Evolutionary conservation across 2,113 vertebrate species (phyloP).

Genomic region (Hucho hucho): DNA sequence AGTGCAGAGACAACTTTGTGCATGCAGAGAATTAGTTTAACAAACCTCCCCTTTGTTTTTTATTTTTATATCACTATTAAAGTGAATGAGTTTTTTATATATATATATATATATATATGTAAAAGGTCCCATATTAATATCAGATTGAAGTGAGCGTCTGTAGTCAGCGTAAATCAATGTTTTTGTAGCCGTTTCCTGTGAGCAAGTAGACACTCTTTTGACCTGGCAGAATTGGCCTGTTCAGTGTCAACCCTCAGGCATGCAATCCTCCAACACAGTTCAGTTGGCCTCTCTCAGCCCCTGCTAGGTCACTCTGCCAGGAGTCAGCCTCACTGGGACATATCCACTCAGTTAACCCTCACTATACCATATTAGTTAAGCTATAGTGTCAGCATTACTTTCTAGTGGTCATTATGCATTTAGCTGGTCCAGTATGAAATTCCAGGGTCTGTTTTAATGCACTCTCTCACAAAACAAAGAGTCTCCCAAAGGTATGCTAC

Average conservation of each 20-base stretch:
- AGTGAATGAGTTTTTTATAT: background rate
- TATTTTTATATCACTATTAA: background rate
- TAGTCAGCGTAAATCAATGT: background rate
- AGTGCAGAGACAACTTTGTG: background rate
- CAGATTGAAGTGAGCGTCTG: background rate
- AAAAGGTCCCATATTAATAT: background rate
- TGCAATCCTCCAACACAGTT: slow-evolving; percentile 12
- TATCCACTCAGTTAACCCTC: background rate
- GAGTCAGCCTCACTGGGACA: background rate
- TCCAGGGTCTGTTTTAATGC: background rate
- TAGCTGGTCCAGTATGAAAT: background rate
- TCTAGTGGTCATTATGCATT: background rate
- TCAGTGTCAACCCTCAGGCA: slow-evolving; percentile 41
- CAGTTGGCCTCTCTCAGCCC: background rate
- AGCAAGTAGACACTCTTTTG: background rate
- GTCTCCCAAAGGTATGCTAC: background rate
- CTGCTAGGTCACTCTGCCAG: background rate
- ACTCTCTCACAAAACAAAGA: background rate
- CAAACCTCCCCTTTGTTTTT: background rate
- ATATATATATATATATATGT: background rate
- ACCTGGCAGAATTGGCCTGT: background rate
- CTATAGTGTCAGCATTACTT: background rate
- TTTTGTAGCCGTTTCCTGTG: background rate
- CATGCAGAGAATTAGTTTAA: background rate
- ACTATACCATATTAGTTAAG: background rate